Evolutionary conservation across 2,113 vertebrate species (phyloP), one percentile per base, ranked within the genome.

Genomic region (Microtus richardsoni): DNA sequence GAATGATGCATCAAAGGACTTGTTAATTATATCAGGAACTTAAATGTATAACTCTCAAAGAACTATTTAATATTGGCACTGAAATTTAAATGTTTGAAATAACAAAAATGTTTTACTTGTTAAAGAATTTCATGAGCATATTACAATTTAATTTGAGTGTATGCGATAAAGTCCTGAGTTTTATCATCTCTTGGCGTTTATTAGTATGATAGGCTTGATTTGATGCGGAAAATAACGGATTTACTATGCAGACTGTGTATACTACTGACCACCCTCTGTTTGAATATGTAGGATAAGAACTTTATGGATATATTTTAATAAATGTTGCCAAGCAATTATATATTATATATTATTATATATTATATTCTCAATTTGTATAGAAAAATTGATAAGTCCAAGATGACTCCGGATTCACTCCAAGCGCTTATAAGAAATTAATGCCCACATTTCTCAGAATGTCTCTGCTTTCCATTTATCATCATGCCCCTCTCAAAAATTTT

Each of bases 31-130:
- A 68, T 28, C 88, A 68, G 47, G 89, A 39, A 30, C 77, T 33
- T 33, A 87, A 92, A 41, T 80, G 49, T 88, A 49, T 16, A 91
- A 68, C 80, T 88, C 92, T 54, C 66, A 68, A 84, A 95, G 52
- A 39, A 80, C n/a, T 21, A n/a, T 74, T 91, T 64, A 82, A 41
- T 71, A 24, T 64, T 73, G 54, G 6, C 26, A 70, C 52, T 94
- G n/a, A 91, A 74, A 44, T 93, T 21, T 68, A n/a, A 89, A 26
- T 79, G 30, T 83, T 62, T 87, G 14, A 82, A 78, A 49, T 26
- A 82, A 41, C 2, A 33, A 33, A 33, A 47, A 64, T 17, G 12
- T 64, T 94, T 84, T 21, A 36, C 13, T 91, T 80, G 13, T 36
- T 39, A 39, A 52, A 54, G 19, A 4, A 47, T 13, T 60, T 9